Base-by-base conservation (phyloP, 2,797 vertebrate species). In the Hydrolagus colliei region DNA sequence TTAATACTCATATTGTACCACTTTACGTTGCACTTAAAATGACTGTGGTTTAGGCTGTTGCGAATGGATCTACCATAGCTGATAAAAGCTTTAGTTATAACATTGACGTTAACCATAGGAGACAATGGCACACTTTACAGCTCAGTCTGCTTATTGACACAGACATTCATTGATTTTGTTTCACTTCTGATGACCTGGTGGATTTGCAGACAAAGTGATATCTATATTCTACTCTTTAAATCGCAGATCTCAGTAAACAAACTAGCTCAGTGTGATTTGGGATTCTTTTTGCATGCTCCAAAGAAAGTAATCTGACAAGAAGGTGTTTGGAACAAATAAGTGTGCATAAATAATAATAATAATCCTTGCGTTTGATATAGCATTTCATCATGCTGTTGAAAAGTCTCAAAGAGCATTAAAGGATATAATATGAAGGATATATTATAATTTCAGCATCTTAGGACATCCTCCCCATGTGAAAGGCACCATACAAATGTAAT, bases 161-260 rank as follows among this genome's bases (percentile, higher is more conserved):
- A 82, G 3, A 41, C 4, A 27, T 32, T 82, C 16, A 82, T 68
- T 67, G 79, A 82, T 82, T 68, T 82, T 82, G 22, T 32, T 82
- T 82, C 79, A 68, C 2, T 4, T 32, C 9, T 82, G 63, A 68
- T 68, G 63, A 18, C 9, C 63, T 35, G 63, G 27, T 68, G 67
- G 79, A 35, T 82, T 68, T 68, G 79, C 20, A 82, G 63, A 65
- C 14, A 68, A 20, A 68, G 27, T 41, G 27, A 82, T 82, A 82
- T 35, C 63, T 27, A 27, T 18, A 62, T 82, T 35, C 41, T 6
- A 52, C 41, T 52, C 6, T 52, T 52, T 6, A 52, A 79, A 13
- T 7, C 35, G 32, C 62, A 14, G 32, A 41, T 67, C 18, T 67
- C 27, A 18, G 27, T 82, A 27, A 68, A 80, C 3, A 80, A 16